phyloP scores from a whole-genome alignment of 1,140 invertebrate genomes.

The Aphaenogaster ashmeadi region DNA sequence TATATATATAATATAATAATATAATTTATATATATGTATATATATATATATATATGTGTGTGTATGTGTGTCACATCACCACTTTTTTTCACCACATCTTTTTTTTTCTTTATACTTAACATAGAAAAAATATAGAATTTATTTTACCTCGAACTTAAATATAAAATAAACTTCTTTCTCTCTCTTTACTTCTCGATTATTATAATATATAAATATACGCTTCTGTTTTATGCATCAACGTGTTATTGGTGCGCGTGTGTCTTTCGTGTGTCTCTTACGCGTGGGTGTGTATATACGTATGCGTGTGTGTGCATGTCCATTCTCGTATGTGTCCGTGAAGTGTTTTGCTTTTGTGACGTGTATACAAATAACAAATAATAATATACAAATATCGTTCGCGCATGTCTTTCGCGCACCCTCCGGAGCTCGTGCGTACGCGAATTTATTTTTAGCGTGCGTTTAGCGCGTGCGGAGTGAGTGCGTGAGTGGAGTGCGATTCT shows the following conservation, averaged over 20 bases:
- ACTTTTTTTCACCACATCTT: conserved; percentile 72
- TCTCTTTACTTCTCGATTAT: conserved; percentile 73
- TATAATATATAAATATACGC: conserved; percentile 74
- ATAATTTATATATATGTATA: conserved; percentile 70
- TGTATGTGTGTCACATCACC: conserved; percentile 76
- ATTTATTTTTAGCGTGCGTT: conserved; percentile 55
- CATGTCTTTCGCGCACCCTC: conserved; percentile 33
- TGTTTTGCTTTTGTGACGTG: conserved; percentile 10
- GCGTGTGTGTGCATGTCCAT: neutral
- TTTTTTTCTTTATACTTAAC: conserved; percentile 84
- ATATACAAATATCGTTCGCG: conserved; percentile 52
- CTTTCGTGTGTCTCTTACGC: conserved; percentile 18
- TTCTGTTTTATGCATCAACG: conserved; percentile 37
- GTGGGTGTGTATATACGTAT: conserved; percentile 33
- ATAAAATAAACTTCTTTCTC: conserved; percentile 82
- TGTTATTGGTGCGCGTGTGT: conserved; percentile 18
- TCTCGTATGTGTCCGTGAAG: conserved; percentile 1
- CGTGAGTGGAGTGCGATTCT: conserved; percentile 61
- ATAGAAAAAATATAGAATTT: conserved; percentile 87
- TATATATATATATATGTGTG: conserved; percentile 23
- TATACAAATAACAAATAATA: conserved; percentile 56
- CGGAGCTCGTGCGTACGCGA: conserved; percentile 54
- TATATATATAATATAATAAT: conserved; percentile 75
- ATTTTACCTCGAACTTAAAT: conserved; percentile 85
- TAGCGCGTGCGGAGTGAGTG: conserved; percentile 31